Evolutionary conservation across 2,888 invertebrate species (phyloP), one percentile per base, ranked within the genome.

Genomic region (Stenolophus ochropezus): DNA sequence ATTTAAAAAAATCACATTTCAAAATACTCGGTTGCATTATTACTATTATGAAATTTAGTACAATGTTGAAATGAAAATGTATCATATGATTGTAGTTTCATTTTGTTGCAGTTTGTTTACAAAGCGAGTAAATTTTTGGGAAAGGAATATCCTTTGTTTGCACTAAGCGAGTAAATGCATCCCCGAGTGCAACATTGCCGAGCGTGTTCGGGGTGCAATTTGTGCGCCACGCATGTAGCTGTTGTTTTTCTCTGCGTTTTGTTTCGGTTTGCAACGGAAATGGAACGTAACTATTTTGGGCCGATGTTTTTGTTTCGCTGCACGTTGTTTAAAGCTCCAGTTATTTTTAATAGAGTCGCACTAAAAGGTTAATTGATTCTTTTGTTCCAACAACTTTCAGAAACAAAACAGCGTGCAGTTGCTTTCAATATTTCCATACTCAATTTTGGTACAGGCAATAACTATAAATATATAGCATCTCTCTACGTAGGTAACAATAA

Each of bases 151-250:
- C 33, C 11, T 42, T 42, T 69, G 14, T 25, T 65, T 65, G 33
- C 27, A n/a, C 14, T 42, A 11, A 42, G 33, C 33, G 33, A 42
- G 11, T 42, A 42, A 42, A 42, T 42, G 6, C 33, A 42, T 42
- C 8, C 61, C 61, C 14, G 8, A 18, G 16, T 69, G 27, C 4
- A 33, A 69, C 16, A 69, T 69, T 69, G 14, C 61, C 27, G 27
- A 14, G 14, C 25, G 27, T n/a, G 25, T 4, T 5, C n/a, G 3
- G 27, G 5, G 14, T 23, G 16, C 61, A 65, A 65, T 65, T 65
- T 65, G 61, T 69, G 56, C 18, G 33, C 65, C 65, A 69, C 65
- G 33, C 20, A 69, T 69, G 65, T 69, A 18, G 65, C 27, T 27
- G 6, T 33, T 33, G 33, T 33, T 69, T 69, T 65, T 69, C 16